Base-by-base conservation (phyloP, 2,113 vertebrate genomes). In the Pygoscelis adeliae region DNA sequence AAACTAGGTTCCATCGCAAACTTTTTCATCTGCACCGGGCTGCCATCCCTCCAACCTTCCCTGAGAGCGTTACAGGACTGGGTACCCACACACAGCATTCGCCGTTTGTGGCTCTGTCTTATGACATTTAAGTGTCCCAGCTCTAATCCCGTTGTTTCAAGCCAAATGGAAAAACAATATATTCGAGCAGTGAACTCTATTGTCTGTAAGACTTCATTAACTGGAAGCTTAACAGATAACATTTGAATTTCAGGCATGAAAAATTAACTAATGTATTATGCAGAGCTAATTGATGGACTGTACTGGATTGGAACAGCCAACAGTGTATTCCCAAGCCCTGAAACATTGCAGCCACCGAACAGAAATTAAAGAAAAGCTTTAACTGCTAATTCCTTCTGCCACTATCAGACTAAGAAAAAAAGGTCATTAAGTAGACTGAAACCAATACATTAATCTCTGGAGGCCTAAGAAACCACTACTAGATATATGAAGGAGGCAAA, bases 61-160 rank as follows among this genome's bases (percentile, higher is more conserved):
- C 29, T 1, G 1, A 15, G 36, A 50, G 32, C 5, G 7, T 30
- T 11, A 19, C 46, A 27, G 62, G 55, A 15, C 21, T 2, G 22
- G 36, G 34, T 18, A 34, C 76, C 17, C 29, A 19, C 21, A 27
- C 21, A 10, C 23, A n/a, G 46, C 2, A 0, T 18, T 10, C 2
- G 1, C 26, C 5, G 4, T 19, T 16, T 20, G 13, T 32, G 12
- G 40, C 27, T 69, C 70, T 29, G 10, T 38, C 25, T 36, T 14
- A 42, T 0, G 26, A 26, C 27, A 27, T 16, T 0, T 3, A 23
- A 11, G 10, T 15, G 23, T 34, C 16, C 53, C 44, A 26, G 20
- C 15, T 50, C 32, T 42, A 46, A 53, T 46, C 42, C 23, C 9
- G 7, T 23, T 52, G 4, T 40, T 78, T 73, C 77, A 62, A 83